Percentiles rank a stretch among this genome's conserved stretches.
These are phyloP conservation scores for Macroglossus sobrinus DNA, from an alignment of 2,113 vertebrate genomes.

Conservation along the genomic window DNA sequence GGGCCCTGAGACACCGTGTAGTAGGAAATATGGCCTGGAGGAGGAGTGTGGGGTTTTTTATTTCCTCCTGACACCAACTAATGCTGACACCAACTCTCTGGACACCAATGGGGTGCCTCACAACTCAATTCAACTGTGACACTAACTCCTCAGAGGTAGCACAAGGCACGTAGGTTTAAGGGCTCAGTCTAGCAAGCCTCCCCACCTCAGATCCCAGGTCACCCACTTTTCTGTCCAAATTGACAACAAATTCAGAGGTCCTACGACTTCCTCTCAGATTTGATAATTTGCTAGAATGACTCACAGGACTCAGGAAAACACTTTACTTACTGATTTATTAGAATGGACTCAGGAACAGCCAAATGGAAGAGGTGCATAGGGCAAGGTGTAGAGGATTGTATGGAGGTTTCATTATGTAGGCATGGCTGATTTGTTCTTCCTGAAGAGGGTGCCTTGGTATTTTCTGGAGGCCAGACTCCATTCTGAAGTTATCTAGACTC, in stretches of 20 bases:
- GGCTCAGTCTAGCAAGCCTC: background rate
- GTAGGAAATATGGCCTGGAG: background rate
- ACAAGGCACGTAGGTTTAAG: background rate
- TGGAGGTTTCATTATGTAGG: background rate
- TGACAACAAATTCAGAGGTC: too few species aligned
- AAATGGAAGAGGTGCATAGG: accelerated
- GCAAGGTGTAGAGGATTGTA: background rate
- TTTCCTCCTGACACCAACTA: too few species aligned
- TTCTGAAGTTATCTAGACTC: background rate
- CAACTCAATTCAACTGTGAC: background rate
- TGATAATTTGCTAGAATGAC: background rate
- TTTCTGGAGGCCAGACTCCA: background rate
- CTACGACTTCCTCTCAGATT: background rate
- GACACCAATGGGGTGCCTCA: background rate
- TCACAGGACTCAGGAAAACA: background rate
- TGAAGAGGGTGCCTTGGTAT: background rate
- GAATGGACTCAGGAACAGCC: background rate
- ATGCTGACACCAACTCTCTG: background rate
- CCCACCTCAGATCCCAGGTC: background rate
- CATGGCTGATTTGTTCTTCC: background rate
- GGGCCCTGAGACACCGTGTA: background rate
- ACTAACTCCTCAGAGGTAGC: background rate
- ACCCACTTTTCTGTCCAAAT: background rate
- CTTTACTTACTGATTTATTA: background rate
- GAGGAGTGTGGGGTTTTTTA: background rate